A percentile compares a stretch with the other conserved stretches of the same genome.
Conservation (phyloP, 2,113 vertebrate genomes). For the Notechis scutatus region DNA sequence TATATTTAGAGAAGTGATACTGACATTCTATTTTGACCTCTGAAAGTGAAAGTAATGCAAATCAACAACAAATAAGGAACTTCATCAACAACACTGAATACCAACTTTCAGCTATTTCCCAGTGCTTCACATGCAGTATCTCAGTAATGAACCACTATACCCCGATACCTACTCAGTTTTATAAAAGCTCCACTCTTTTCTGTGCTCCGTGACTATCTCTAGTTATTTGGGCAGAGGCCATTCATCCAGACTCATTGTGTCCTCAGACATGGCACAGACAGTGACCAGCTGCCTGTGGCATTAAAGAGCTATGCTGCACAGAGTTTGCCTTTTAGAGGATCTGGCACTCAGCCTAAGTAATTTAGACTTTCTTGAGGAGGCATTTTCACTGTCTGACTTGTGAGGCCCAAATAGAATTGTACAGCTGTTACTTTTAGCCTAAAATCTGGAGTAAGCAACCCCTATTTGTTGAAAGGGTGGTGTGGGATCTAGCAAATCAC, state of each 20-base stretch:
- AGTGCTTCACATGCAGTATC: not conserved
- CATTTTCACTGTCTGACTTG: constrained; percentile 18
- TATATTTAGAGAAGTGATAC: not conserved
- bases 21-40: not conserved
- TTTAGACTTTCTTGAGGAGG: constrained; percentile 9
- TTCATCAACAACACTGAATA: not conserved
- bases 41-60: not conserved
- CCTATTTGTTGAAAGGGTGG: not conserved
- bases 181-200: not conserved
- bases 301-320: not conserved
- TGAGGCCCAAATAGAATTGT: not conserved
- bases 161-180: not conserved
- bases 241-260: not conserved
- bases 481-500: not conserved
- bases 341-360: constrained; percentile 24
- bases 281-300: constrained; percentile 10
- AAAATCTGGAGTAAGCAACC: not conserved
- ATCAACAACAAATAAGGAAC: not conserved
- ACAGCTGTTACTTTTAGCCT: constrained; percentile 22
- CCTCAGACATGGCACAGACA: constrained; percentile 14
- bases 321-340: not conserved
- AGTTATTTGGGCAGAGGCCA: not conserved
- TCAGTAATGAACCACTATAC: not conserved
- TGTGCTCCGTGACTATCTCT: not conserved
- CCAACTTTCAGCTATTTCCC: not conserved